Base-by-base conservation (phyloP, 1,140 invertebrate genomes). In the Amyelois transitella region DNA sequence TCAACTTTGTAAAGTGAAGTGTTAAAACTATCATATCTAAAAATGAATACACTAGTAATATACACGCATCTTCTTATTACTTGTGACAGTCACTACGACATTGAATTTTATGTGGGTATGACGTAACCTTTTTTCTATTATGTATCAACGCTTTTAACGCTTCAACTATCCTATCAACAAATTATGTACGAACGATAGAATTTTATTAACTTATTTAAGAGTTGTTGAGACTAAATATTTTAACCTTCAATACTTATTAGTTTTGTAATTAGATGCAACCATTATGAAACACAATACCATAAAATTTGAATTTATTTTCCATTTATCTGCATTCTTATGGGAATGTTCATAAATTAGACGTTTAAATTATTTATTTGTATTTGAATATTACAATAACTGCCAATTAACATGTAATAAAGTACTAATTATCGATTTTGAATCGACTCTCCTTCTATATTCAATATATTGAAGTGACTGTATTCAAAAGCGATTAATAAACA, bases 81-180 rank as follows among this genome's bases (percentile, higher is more conserved):
- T 55, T 55, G 38, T 45, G 17, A 49, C 7, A 7, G 12, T 1
- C 21, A 48, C 20, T 28, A 14, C 20, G 20, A 21, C 28, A 54
- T 56, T 51, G 10, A 38, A 43, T 43, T 43, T 19, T 51, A 32
- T 57, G 69, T 72, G 56, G 65, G 69, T 59, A 62, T 67, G 21
- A 48, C 57, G 54, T 60, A 51, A 58, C 60, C 25, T 6, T 38
- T 69, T 58, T 51, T 57, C 51, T 28, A 47, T 60, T 68, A 60
- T 62, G 51, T 72, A 62, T 66, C 55, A 55, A 52, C 66, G 51
- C 58, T 55, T 60, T 66, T 60, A 69, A 64, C 63, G 61, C 59
- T 55, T 58, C 47, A 45, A 2, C 32, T 38, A 14, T 38, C 17
- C 8, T 38, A 14, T 38, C 32, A 14, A 14, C 3, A 14, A 14